Evolutionary conservation across 37 sponge, comb jelly and placozoan species (phyloP), one percentile per base, ranked within the genome.

Genomic region (Oscarella lobularis): DNA sequence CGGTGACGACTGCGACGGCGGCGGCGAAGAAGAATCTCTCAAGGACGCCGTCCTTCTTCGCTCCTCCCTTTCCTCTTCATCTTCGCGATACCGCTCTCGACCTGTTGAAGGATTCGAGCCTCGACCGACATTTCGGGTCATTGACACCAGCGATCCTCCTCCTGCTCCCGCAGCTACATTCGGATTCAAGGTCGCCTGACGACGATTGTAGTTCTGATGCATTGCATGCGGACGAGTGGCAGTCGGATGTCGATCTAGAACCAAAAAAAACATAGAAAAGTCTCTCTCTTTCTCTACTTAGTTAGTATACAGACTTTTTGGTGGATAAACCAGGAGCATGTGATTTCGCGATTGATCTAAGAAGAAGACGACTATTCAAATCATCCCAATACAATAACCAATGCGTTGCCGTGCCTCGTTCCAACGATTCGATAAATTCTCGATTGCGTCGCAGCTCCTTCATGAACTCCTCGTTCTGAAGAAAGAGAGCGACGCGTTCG

Each of bases 391-490:
- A n/a, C n/a, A n/a, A n/a, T n/a, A n/a, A n/a, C n/a, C n/a, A n/a
- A n/a, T n/a, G n/a, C n/a, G n/a, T n/a, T n/a, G n/a, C n/a, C n/a
- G n/a, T n/a, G 31, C 71, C 71, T 32, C 31, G n/a, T 14, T 68
- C 71, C 29, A 68, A 14, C n/a, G 29, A 14, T n/a, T 4, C 6
- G 5, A 68, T 68, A 14, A 68, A 68, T 5, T 68, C 71, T n/a
- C 71, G 6, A 34, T 68, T 68, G n/a, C 29, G 71, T 34, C 71
- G 6, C 71, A 68, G 71, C 29, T 68, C 71, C 4, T 20, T 14
- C 29, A 68, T 31, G 29, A 68, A 68, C 71, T 68, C 71, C n/a
- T 4, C 71, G 29, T 68, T 68, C 71, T 68, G 71, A 5, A 68
- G 6, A 5, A n/a, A n/a, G 33, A 68, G 6, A 5, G 71, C 71